These are phyloP conservation scores for Drosophila monieri DNA, from an alignment of 2,888 invertebrate species.

Conservation along the genomic window DNA sequence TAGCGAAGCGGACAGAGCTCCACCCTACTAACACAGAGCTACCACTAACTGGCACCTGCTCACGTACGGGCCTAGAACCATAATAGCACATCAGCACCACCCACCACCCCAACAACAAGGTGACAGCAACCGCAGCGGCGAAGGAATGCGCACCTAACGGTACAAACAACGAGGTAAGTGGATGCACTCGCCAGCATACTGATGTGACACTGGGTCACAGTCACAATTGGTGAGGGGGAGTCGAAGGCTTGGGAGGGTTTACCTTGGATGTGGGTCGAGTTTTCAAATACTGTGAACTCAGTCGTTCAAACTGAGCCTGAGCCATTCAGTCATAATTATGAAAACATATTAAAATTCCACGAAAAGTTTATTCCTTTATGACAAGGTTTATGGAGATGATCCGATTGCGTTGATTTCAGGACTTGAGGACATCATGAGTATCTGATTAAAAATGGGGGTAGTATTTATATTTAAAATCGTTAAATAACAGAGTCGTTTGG, in stretches of 20 bases:
- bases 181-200: slow-evolving; percentile 49
- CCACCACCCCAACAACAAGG: slow-evolving; percentile 17
- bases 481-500: background rate
- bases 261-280: too few relatives aligned
- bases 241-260: too few relatives aligned
- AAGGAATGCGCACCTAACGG: slow-evolving; percentile 56
- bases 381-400: too few relatives aligned
- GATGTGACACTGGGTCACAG: slow-evolving; percentile 18
- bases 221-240: background rate
- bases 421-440: too few relatives aligned
- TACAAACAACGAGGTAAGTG: slow-evolving; percentile 66
- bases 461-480: too few relatives aligned
- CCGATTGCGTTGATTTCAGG: background rate
- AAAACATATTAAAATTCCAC: background rate
- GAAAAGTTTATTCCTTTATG: too few relatives aligned
- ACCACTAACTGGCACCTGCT: slow-evolving; percentile 54
- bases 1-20: slow-evolving; percentile 8
- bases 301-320: too few relatives aligned
- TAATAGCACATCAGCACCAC: slow-evolving; percentile 22
- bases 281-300: too few relatives aligned
- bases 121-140: slow-evolving; percentile 19
- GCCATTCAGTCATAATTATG: background rate
- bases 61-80: slow-evolving; percentile 38
- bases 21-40: slow-evolving; percentile 7
- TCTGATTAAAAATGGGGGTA: too few relatives aligned